Evolutionary conservation across 2,113 vertebrate species (phyloP), one percentile per base, ranked within the genome.

Genomic region (Vulpes vulpes): DNA sequence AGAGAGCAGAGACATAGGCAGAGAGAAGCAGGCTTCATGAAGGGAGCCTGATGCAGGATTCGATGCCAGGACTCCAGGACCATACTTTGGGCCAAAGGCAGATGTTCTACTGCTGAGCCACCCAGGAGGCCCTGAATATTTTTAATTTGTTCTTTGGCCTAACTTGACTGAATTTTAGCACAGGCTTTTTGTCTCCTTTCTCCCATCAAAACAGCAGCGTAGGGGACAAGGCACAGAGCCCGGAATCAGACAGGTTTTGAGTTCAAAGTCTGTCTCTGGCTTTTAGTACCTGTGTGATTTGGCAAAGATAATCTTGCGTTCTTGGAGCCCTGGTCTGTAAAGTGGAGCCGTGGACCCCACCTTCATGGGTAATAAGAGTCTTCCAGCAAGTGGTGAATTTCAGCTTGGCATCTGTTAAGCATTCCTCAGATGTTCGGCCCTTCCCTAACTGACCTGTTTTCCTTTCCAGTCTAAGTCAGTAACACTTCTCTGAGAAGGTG

Each of bases 101-200:
- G 6, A 30, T 1, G 3, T 16, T 69, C 17, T 8, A 69, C 32
- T 0, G 8, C 3, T n/a, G 67, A 69, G 67, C 32, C 67, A n/a
- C 32, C 60, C 67, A 69, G 67, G 67, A 1, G 32, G 16, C 67
- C 32, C 89, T 55, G 17, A 62, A 51, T 76, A 76, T 51, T 82
- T 67, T 53, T 59, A 60, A 23, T 90, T 57, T 76, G 23, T 82
- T 57, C 10, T 62, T 38, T 53, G 25, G 71, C 3, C 71, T 35
- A 53, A 32, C 5, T 59, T 5, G 17, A 11, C 38, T 81, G 2
- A 69, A 60, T 60, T 94, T 91, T 91, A 62, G 35, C 74, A 51
- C 23, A 95, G 78, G 15, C 32, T 64, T 49, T 80, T n/a, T 85
- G 59, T 96, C 22, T 27, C 11, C 51, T 92, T 79, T 55, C 35